Conservation (phyloP, 2,888 invertebrate species). For the Ophraella communa region DNA sequence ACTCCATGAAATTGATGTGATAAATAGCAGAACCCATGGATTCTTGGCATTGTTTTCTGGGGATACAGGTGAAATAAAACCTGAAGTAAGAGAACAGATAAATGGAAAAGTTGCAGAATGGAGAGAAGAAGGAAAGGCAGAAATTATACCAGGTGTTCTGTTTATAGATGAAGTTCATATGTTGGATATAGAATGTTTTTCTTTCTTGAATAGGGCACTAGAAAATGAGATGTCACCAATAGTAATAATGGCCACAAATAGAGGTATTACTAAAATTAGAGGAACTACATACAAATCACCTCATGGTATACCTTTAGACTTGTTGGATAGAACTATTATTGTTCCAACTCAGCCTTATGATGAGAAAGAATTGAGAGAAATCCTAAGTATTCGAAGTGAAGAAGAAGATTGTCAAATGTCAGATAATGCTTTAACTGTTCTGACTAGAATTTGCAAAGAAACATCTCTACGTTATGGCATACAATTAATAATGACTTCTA, state of each 20-base stretch:
- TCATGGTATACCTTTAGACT: conserved; percentile 96
- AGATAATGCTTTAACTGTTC: conserved; percentile 85
- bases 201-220: conserved; percentile 94
- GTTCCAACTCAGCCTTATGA: conserved; percentile 89
- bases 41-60: conserved; percentile 97
- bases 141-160: conserved; percentile 96
- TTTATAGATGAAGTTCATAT: conserved; percentile 99
- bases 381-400: conserved; percentile 85
- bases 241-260: conserved; percentile 98
- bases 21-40: conserved; percentile 97
- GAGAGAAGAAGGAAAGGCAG: conserved; percentile 99
- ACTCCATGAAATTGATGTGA: conserved; percentile 98
- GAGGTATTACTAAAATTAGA: conserved; percentile 91
- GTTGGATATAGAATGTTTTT: conserved; percentile 99
- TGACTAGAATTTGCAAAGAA: conserved; percentile 91
- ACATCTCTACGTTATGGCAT: conserved; percentile 96
- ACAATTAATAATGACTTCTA: conserved; percentile 95
- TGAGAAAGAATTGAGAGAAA: conserved; percentile 88
- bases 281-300: conserved; percentile 85
- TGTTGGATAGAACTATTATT: conserved; percentile 94
- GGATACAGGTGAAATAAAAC: conserved; percentile 99
- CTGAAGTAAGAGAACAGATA: conserved; percentile 97
- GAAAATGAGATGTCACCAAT: conserved; percentile 98
- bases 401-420: conserved; percentile 98
- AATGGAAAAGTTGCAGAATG: conserved; percentile 94